Evolutionary conservation across 2,113 vertebrate genomes (phyloP).

Genomic region (Blennius ocellaris): DNA sequence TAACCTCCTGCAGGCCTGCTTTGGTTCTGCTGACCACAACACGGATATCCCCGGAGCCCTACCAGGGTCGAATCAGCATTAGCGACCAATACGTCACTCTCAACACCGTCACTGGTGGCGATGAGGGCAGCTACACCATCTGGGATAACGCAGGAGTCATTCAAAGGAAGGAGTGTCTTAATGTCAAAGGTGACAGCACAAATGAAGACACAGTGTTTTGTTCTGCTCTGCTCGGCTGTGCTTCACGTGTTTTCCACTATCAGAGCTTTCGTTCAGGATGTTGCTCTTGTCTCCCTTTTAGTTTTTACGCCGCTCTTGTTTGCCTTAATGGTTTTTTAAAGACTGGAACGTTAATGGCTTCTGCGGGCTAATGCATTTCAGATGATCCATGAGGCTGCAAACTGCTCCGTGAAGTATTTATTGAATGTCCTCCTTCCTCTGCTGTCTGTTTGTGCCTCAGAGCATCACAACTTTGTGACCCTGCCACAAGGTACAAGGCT

Average conservation of each 20-base stretch:
- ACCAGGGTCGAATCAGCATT: constrained; percentile 66
- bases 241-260: constrained; percentile 10
- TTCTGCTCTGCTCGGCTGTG: neutral
- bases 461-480: constrained; percentile 63
- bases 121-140: constrained; percentile 84
- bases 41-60: constrained; percentile 32
- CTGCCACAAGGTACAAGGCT: constrained; percentile 59
- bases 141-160: constrained; percentile 50
- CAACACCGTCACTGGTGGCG: constrained; percentile 62
- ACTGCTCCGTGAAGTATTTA: constrained; percentile 30
- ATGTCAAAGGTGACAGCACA: constrained; percentile 79
- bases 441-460: constrained; percentile 59
- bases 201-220: constrained; percentile 1
- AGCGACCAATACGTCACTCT: constrained; percentile 58
- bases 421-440: constrained; percentile 9
- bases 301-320: constrained; percentile 9
- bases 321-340: constrained; percentile 60
- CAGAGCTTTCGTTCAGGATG: constrained; percentile 28
- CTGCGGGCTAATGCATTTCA: constrained; percentile 50
- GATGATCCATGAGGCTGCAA: constrained; percentile 25
- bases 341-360: constrained; percentile 55
- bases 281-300: constrained; percentile 3
- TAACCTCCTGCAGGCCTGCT: constrained; percentile 59
- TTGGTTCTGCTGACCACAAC: constrained; percentile 61
- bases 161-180: constrained; percentile 79